Conservation (phyloP, 1,140 invertebrate species). For the Sesamia nonagrioides region DNA sequence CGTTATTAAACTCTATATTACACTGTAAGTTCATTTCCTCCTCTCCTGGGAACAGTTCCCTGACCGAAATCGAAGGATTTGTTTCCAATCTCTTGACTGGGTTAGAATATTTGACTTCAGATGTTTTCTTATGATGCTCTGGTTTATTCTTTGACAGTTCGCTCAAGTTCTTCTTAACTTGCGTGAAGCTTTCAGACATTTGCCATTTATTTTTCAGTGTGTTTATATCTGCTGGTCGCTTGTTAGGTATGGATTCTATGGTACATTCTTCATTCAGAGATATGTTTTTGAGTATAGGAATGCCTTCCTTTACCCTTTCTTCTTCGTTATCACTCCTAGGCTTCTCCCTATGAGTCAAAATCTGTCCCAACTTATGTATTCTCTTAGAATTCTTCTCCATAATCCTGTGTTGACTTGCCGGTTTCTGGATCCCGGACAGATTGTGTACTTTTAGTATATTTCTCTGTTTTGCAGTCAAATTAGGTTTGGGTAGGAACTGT, state of each 20-base stretch:
- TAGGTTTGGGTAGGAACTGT: constrained; percentile 78
- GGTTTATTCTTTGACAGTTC: constrained; percentile 83
- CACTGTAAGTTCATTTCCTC: constrained; percentile 93
- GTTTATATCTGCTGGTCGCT: constrained; percentile 79
- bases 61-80: constrained; percentile 93
- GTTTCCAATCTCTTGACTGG: constrained; percentile 89
- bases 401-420: constrained; percentile 77
- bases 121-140: constrained; percentile 70
- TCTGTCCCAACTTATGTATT: constrained; percentile 84
- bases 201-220: constrained; percentile 86
- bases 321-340: constrained; percentile 69
- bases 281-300: constrained; percentile 78
- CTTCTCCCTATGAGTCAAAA: constrained; percentile 77
- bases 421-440: constrained; percentile 77
- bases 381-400: constrained; percentile 81
- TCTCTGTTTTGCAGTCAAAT: constrained; percentile 80
- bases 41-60: constrained; percentile 93
- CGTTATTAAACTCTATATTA: constrained; percentile 91
- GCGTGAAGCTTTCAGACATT: constrained; percentile 84
- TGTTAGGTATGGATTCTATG: constrained; percentile 84
- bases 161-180: constrained; percentile 85
- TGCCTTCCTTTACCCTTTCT: constrained; percentile 68
- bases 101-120: constrained; percentile 80
- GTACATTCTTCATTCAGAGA: constrained; percentile 84
- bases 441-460: constrained; percentile 80